Evolutionary conservation across 2,797 vertebrate species (phyloP).

Genomic region (Eulemur coronatus): DNA sequence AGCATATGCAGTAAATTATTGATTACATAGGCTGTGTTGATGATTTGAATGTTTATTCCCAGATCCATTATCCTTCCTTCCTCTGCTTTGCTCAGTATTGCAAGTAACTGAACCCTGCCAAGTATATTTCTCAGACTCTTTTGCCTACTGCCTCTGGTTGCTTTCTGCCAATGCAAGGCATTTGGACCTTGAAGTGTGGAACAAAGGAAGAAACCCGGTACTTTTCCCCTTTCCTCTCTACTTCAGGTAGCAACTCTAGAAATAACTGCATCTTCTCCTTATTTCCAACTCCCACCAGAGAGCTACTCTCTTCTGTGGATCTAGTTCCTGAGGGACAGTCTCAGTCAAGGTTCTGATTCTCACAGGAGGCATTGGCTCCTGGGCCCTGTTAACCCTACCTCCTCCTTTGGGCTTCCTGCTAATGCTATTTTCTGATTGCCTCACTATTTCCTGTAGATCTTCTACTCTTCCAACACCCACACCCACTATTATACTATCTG

Average conservation of each 20-base stretch:
- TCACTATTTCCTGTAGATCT: neutral
- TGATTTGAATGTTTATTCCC: neutral
- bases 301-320: neutral
- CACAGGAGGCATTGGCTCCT: neutral
- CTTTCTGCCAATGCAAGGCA: neutral
- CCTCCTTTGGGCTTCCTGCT: neutral
- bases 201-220: neutral
- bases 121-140: neutral
- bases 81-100: neutral
- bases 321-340: neutral
- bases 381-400: neutral
- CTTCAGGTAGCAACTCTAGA: neutral
- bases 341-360: neutral
- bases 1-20: neutral
- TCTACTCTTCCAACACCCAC: neutral
- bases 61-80: neutral
- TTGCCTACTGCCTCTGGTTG: neutral
- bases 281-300: neutral
- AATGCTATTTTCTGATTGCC: neutral
- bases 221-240: neutral
- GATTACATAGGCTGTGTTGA: neutral
- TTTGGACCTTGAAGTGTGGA: neutral
- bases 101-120: neutral
- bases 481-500: neutral
- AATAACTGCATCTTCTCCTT: neutral